Evolutionary conservation across 2,113 vertebrate species (phyloP).

Genomic region (Limnothrissa miodon): DNA sequence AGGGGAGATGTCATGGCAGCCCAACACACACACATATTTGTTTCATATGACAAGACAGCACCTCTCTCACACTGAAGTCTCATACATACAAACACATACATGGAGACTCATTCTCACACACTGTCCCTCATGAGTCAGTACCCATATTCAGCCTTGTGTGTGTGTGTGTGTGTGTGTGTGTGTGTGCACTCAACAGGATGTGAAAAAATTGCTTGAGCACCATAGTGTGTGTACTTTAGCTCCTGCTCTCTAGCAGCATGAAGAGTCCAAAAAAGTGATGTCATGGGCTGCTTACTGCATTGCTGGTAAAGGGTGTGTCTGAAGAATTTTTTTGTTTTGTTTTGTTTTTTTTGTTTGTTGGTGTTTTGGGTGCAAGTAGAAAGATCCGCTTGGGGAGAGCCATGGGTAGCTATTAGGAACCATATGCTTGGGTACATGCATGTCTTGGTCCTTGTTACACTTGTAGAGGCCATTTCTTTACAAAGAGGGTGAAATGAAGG

Average conservation of each 20-base stretch:
- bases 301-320: background rate
- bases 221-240: background rate
- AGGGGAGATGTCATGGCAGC: background rate
- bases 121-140: background rate
- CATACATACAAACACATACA: background rate
- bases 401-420: background rate
- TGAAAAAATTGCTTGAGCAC: background rate
- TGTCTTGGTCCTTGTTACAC: too few species aligned
- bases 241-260: background rate
- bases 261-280: background rate
- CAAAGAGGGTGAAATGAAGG: too few species aligned
- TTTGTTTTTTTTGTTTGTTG: too few species aligned
- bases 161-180: too few species aligned
- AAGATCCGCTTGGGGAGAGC: too few species aligned
- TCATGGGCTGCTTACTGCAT: background rate
- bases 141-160: too few species aligned
- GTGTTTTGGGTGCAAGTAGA: background rate
- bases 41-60: background rate
- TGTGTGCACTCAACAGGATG: background rate
- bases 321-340: background rate
- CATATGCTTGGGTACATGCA: too few species aligned
- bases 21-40: background rate
- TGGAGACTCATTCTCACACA: background rate
- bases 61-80: background rate
- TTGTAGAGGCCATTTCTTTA: too few species aligned